Conservation (phyloP, 2,797 vertebrate species). For the Caiman crocodilus region DNA sequence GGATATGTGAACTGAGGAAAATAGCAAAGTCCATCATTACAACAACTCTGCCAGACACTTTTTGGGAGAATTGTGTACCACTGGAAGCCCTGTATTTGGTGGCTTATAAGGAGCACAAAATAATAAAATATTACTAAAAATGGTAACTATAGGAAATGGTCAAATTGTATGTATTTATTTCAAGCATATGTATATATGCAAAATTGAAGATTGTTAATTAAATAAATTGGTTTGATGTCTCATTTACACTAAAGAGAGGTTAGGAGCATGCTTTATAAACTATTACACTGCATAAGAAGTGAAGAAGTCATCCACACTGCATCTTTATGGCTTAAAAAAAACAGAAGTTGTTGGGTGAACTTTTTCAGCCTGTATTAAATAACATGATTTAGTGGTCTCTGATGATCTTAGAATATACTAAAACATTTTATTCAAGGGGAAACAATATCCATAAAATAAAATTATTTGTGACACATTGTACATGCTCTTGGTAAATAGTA, state of each 20-base stretch:
- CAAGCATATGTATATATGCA: neutral
- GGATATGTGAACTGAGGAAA: neutral
- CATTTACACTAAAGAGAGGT: neutral
- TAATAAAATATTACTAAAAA: too few relatives aligned
- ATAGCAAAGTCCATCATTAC: neutral
- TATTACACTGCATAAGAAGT: neutral
- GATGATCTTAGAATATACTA: neutral
- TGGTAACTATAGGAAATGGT: too few relatives aligned
- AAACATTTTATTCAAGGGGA: neutral
- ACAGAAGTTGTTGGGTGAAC: neutral
- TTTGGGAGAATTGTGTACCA: neutral
- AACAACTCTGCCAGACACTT: neutral
- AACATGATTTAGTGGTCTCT: conserved; percentile 10
- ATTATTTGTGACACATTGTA: neutral
- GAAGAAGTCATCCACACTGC: neutral
- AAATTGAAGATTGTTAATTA: neutral
- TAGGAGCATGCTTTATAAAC: neutral
- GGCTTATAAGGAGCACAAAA: too few relatives aligned
- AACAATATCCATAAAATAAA: neutral
- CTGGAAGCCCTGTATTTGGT: neutral
- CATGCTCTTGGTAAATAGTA: neutral
- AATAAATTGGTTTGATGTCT: neutral
- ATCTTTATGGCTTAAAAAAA: neutral
- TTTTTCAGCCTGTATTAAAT: neutral
- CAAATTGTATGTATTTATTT: neutral